Conservation (phyloP, 2,113 vertebrate species). For the Takifugu bimaculatus region DNA sequence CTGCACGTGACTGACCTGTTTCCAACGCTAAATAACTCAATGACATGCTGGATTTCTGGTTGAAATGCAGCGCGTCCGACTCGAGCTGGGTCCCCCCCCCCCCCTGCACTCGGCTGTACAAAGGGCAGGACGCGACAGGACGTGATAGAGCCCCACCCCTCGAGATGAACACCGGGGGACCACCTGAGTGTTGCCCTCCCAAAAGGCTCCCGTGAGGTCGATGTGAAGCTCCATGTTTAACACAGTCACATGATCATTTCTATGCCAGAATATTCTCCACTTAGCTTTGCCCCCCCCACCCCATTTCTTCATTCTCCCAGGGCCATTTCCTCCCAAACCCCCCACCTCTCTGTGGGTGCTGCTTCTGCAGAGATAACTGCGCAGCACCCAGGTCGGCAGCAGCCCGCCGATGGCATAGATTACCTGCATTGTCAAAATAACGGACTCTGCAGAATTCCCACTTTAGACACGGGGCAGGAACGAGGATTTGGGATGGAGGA, state of each 20-base stretch:
- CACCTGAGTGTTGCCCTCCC: conserved; percentile 3
- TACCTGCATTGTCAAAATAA: conserved; percentile 76
- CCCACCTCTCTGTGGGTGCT: conserved; percentile 57
- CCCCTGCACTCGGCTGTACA: conserved; percentile 31
- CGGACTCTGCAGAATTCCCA: conserved; percentile 76
- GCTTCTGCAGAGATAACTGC: conserved; percentile 75
- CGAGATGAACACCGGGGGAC: not conserved
- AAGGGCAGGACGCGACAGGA: not conserved
- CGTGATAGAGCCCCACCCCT: no score
- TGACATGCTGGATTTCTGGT: conserved; percentile 62
- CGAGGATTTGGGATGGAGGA: conserved; percentile 63
- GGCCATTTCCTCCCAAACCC: conserved; percentile 58
- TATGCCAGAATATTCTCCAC: conserved; percentile 35
- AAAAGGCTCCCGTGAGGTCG: no score
- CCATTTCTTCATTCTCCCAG: conserved; percentile 49
- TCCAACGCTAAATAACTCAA: conserved; percentile 73
- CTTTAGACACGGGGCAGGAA: conserved; percentile 70
- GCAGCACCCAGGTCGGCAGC: conserved; percentile 65
- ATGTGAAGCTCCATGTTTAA: conserved; percentile 55
- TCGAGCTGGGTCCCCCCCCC: conserved; percentile 1
- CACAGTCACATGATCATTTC: conserved; percentile 59
- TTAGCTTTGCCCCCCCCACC: conserved; percentile 26
- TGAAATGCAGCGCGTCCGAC: conserved; percentile 70
- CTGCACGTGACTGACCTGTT: conserved; percentile 66
- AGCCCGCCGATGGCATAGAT: conserved; percentile 76